These are phyloP conservation scores for Propithecus perrieri DNA, from an alignment of 2,797 vertebrate species.

Conservation along the genomic window DNA sequence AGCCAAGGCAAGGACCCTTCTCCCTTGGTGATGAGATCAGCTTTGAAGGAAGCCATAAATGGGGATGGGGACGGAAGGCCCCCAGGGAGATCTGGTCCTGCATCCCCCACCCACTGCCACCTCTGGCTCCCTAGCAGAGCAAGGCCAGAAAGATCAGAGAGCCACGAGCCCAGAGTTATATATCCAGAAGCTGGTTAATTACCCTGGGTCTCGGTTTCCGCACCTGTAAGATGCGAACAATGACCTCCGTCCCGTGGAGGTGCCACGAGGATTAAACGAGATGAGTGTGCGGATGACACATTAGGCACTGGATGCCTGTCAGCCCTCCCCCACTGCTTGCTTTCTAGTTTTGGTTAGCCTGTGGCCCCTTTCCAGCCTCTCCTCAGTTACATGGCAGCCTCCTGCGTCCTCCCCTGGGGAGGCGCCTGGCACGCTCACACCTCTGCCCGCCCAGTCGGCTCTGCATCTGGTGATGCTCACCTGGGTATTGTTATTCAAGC, in stretches of 20 bases:
- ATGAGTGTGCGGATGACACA: no score
- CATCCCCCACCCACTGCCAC: not conserved
- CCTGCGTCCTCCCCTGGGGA: not conserved
- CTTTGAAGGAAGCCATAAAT: not conserved
- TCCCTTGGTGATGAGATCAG: not conserved
- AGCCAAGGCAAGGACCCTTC: not conserved
- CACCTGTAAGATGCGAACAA: not conserved
- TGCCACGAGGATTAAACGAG: accelerated
- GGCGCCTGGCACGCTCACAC: not conserved
- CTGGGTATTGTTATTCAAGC: not conserved
- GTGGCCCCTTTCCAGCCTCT: not conserved
- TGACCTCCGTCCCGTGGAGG: not conserved
- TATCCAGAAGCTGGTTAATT: no score
- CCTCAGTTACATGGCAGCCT: not conserved
- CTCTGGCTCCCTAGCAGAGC: not conserved
- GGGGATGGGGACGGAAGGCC: accelerated
- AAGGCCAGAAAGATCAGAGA: not conserved
- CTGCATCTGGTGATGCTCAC: accelerated
- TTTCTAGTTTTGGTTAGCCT: not conserved
- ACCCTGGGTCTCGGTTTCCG: not conserved
- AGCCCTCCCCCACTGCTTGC: not conserved
- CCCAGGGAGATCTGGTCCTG: not conserved
- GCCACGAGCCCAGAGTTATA: not conserved
- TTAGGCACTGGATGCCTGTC: accelerated
- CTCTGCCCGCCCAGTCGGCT: not conserved